These are phyloP conservation scores for Phymorhynchus buccinoides DNA, from an alignment of 1,140 invertebrate species.

Conservation along the genomic window DNA sequence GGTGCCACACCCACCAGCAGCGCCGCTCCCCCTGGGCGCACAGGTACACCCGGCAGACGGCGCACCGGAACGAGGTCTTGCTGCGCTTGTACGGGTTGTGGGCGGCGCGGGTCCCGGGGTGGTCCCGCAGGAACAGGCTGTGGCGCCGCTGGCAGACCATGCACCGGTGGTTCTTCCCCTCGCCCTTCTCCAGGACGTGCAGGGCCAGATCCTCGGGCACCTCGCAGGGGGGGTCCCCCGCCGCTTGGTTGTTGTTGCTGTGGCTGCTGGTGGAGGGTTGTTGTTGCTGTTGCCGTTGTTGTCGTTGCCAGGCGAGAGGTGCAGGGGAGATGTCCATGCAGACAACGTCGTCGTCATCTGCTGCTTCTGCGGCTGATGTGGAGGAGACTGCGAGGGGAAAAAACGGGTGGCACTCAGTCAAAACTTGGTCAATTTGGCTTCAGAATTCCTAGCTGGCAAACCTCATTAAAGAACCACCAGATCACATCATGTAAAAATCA, in stretches of 20 bases:
- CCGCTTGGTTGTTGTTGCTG: too few species aligned
- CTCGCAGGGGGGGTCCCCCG: too few species aligned
- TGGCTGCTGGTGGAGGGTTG: too few species aligned
- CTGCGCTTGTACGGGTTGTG: constrained; percentile 9
- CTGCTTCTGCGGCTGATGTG: too few species aligned
- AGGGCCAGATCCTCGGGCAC: not conserved
- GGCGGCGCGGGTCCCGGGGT: not conserved
- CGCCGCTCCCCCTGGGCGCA: constrained; percentile 6
- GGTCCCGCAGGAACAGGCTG: constrained; percentile 11
- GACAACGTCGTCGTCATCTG: not conserved
- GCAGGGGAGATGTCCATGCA: not conserved
- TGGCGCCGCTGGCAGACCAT: constrained; percentile 12
- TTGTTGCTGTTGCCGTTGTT: too few species aligned
- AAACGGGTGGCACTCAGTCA: not conserved
- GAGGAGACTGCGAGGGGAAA: not conserved
- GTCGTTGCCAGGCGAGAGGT: not conserved
- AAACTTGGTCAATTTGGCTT: not conserved
- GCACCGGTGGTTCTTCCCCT: constrained; percentile 8
- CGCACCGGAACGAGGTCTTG: not conserved
- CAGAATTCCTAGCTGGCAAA: not conserved
- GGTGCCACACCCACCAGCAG: constrained; percentile 19
- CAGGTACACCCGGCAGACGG: constrained; percentile 4
- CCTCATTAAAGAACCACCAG: too few species aligned
- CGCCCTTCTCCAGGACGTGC: constrained; percentile 1
- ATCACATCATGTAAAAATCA: too few species aligned